Evolutionary conservation across 2,888 invertebrate species (phyloP).

Genomic region (Dugesia japonica): DNA sequence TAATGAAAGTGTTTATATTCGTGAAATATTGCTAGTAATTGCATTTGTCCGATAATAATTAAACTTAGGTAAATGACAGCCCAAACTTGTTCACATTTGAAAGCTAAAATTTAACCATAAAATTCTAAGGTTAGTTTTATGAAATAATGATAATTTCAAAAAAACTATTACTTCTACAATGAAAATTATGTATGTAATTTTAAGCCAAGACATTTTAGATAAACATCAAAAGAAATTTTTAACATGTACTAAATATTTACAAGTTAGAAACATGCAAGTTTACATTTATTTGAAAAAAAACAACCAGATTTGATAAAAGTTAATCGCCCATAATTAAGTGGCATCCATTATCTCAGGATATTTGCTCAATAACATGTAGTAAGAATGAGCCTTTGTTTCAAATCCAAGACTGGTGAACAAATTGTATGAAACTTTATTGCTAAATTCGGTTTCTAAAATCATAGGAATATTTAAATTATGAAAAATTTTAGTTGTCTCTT

Average conservation of each 20-base stretch:
- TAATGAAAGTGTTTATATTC: too few relatives aligned
- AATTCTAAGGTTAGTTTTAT: too few relatives aligned
- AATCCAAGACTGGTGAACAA: background rate
- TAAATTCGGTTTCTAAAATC: constrained; percentile 7
- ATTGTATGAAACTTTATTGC: background rate
- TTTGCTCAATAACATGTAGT: background rate
- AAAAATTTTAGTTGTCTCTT: background rate
- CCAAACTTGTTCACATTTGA: too few relatives aligned
- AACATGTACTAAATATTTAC: background rate
- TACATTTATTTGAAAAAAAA: too few relatives aligned
- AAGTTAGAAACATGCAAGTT: background rate
- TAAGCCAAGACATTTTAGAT: background rate
- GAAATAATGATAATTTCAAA: too few relatives aligned
- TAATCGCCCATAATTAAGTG: background rate
- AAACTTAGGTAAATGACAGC: too few relatives aligned
- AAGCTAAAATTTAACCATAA: too few relatives aligned
- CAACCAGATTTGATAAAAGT: too few relatives aligned
- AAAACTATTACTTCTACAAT: too few relatives aligned
- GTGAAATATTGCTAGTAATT: too few relatives aligned
- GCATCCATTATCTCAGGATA: background rate
- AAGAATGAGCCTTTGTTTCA: background rate
- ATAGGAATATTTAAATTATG: background rate
- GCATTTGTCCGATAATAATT: too few relatives aligned
- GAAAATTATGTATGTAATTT: too few relatives aligned
- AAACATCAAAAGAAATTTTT: background rate